Evolutionary conservation across 2,888 invertebrate species (phyloP).

Genomic region (Rugalucina vietnamica): DNA sequence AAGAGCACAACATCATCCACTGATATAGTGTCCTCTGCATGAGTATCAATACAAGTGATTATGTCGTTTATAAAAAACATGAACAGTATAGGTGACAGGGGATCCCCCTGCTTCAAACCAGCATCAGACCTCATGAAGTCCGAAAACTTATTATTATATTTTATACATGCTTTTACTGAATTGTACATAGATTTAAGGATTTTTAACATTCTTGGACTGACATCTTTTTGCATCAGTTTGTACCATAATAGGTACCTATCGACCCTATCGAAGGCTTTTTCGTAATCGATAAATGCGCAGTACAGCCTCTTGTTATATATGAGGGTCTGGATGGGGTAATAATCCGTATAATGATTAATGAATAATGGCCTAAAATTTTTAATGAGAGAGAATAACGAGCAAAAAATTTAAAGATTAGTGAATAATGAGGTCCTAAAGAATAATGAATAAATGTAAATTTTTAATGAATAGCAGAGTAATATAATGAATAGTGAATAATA

Average conservation of each 20-base stretch:
- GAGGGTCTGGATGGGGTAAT: too few species aligned
- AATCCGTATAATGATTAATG: too few species aligned
- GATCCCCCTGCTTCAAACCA: background rate
- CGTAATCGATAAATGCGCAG: background rate
- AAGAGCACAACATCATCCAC: background rate
- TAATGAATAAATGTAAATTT: too few species aligned
- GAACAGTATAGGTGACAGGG: background rate
- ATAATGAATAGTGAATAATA: too few species aligned
- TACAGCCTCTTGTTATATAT: background rate
- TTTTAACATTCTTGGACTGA: background rate
- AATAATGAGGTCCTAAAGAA: too few species aligned
- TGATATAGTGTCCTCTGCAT: background rate
- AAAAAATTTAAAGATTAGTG: too few species aligned
- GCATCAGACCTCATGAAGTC: background rate
- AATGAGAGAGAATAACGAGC: too few species aligned
- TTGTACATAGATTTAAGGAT: slow-evolving; percentile 6
- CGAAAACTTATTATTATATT: background rate
- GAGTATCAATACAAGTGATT: background rate
- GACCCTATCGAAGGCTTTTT: background rate
- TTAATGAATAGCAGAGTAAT: too few species aligned
- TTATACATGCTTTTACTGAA: background rate
- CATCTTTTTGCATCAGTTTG: background rate
- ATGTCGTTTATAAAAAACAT: slow-evolving; percentile 4
- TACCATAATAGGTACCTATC: background rate
- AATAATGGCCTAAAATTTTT: too few species aligned